Evolutionary conservation across 1,140 invertebrate genomes (phyloP), one percentile per base, ranked within the genome.

Genomic region (Leptinotarsa texana): DNA sequence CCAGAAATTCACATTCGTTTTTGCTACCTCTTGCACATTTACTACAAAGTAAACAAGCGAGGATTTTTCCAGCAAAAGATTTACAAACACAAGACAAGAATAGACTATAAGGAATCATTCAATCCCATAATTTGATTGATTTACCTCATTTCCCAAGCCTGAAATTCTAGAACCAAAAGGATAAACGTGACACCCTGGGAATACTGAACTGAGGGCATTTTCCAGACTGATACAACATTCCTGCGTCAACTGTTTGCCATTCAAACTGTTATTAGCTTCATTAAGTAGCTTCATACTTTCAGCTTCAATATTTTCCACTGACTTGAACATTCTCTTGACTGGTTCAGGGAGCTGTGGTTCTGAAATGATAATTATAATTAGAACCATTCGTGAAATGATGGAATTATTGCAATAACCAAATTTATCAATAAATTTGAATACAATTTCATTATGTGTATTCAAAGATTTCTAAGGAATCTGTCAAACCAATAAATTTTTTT

Each of bases 141-240:
- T 80, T 63, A 83, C 83, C 22, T 71, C 63, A 63, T 83, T 80
- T 15, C 82, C 85, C 51, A 87, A 75, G 11, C 86, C 85, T 13
- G 86, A 83, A 24, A 86, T 78, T 67, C 87, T 84, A 6, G 88
- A 89, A 63, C 88, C 88, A 80, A 88, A 88, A 24, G 81, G 79
- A 79, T 87, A 83, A 42, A 83, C 84, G 78, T 78, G 78, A 73
- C 82, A 83, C 15, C 69, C 63, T 4, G 76, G 69, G 74, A 76
- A 80, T 13, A 73, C 22, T 51, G 68, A 73, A 5, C 17, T 21
- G 18, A 83, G 73, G 21, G 72, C 76, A 18, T 61, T 42, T 74
- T 82, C 75, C 48, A 84, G 68, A 57, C 75, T 75, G 11, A 73
- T 21, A 72, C 79, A 82, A 75, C 81, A 82, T 33, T 80, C 42